phyloP scores from a whole-genome alignment of 2,888 invertebrate genomes.

The Drosophila siamana region DNA sequence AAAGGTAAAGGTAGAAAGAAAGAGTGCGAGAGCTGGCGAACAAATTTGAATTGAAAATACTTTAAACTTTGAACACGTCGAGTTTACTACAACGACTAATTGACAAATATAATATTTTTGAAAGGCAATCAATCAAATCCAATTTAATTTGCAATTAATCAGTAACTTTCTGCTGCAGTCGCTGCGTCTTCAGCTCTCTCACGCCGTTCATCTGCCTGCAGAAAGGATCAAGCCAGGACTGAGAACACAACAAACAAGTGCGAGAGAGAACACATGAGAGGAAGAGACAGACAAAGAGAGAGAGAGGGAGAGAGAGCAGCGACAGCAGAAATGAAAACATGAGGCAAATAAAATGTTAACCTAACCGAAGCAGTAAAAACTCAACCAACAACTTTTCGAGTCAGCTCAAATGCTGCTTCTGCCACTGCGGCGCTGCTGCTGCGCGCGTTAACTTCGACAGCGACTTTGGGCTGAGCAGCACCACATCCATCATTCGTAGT shows the following conservation, averaged over 20 bases:
- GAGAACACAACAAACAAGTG: conserved; percentile 21
- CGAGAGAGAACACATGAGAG: conserved; percentile 19
- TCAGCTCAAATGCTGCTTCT: conserved; percentile 45
- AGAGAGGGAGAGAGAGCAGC: conserved; percentile 27
- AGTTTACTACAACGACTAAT: not conserved
- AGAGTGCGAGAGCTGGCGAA: not conserved
- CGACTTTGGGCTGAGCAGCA: conserved; percentile 20
- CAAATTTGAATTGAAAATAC: conserved; percentile 16
- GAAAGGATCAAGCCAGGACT: conserved; percentile 53
- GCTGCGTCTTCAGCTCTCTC: not conserved
- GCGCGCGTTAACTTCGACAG: conserved; percentile 11
- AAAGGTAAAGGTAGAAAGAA: not conserved
- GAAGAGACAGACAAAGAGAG: conserved; percentile 18
- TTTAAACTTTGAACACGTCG: too few species aligned
- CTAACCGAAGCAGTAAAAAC: conserved; percentile 69
- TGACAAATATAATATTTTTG: not conserved
- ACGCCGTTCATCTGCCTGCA: not conserved
- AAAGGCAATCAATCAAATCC: conserved; percentile 7
- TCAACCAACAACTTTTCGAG: conserved; percentile 75
- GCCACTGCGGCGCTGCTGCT: conserved; percentile 16
- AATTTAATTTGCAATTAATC: conserved; percentile 14
- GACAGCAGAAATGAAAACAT: conserved; percentile 49
- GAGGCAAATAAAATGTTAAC: conserved; percentile 71
- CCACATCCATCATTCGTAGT: conserved; percentile 72
- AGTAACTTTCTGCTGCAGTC: conserved; percentile 21